Percentiles rank a stretch among this genome's conserved stretches.
Evolutionary conservation across 2,888 invertebrate species (phyloP).

Genomic region (Hedya salicella): DNA sequence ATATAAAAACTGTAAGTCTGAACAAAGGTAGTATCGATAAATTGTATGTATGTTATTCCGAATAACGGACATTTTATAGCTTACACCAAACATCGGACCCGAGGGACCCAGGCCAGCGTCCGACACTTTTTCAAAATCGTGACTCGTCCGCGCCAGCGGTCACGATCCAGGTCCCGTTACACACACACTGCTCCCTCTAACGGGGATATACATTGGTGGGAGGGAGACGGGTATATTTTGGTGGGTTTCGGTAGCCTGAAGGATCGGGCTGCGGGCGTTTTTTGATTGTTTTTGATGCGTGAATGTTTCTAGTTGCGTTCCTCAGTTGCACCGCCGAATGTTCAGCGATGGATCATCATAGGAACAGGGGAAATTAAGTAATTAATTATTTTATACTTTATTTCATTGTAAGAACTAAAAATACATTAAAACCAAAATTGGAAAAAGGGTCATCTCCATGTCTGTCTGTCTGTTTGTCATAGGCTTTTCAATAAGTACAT

Average conservation of each 20-base stretch:
- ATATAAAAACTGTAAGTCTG: too few relatives aligned
- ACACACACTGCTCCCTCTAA: slow-evolving; percentile 61
- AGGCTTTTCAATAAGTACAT: too few relatives aligned
- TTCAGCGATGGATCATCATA: slow-evolving; percentile 28
- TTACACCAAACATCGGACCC: slow-evolving; percentile 59
- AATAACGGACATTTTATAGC: slow-evolving; percentile 45
- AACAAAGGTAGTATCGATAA: too few relatives aligned
- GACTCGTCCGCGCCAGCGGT: slow-evolving; percentile 75
- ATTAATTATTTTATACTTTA: too few relatives aligned
- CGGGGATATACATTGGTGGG: slow-evolving; percentile 48
- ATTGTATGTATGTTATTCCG: neutral
- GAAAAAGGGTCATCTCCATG: too few relatives aligned
- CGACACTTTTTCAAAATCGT: slow-evolving; percentile 84
- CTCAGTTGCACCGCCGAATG: slow-evolving; percentile 33
- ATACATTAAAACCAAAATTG: too few relatives aligned
- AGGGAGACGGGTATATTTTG: slow-evolving; percentile 61
- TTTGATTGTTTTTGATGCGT: slow-evolving; percentile 59
- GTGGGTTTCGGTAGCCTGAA: slow-evolving; percentile 53
- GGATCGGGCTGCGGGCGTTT: slow-evolving; percentile 52
- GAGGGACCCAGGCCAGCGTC: slow-evolving; percentile 68
- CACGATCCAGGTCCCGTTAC: slow-evolving; percentile 81
- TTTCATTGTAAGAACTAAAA: too few relatives aligned
- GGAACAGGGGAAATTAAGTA: slow-evolving; percentile 12
- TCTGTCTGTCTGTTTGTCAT: too few relatives aligned
- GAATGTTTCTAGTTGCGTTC: slow-evolving; percentile 48